Evolutionary conservation across 1,140 invertebrate species (phyloP).

Genomic region (Oedothorax gibbosus): DNA sequence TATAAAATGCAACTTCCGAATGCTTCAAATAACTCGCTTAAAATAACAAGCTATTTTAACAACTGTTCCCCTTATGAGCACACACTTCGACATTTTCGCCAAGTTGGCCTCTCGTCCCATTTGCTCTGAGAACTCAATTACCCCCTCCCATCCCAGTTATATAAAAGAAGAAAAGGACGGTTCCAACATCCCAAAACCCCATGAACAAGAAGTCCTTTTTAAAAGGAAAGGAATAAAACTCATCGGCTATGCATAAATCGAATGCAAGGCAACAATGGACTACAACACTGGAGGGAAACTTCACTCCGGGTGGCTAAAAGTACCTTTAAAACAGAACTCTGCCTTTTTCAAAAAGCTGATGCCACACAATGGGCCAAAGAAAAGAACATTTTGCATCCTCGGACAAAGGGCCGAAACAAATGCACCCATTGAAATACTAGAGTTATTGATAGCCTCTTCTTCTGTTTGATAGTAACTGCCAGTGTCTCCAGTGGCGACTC

Average conservation of each 20-base stretch:
- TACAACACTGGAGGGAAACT: conserved; percentile 16
- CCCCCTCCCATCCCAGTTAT: neutral
- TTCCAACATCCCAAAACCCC: neutral
- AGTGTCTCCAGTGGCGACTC: conserved; percentile 28
- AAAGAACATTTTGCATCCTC: neutral
- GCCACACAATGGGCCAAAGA: conserved; percentile 27
- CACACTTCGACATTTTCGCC: neutral
- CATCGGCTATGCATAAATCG: conserved; percentile 48
- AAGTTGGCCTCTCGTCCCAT: conserved; percentile 31
- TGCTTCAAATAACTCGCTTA: no score
- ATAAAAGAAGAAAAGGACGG: no score
- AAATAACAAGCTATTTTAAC: no score
- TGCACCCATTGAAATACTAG: conserved; percentile 51
- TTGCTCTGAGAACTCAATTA: conserved; percentile 46
- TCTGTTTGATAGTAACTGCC: neutral
- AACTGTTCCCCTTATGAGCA: no score
- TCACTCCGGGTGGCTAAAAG: conserved; percentile 41
- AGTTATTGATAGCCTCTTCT: conserved; percentile 43
- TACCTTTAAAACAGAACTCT: conserved; percentile 41
- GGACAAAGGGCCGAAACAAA: conserved; percentile 46
- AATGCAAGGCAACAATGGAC: neutral
- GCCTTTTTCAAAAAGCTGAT: conserved; percentile 37
- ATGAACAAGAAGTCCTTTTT: conserved; percentile 6
- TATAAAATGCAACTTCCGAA: no score
- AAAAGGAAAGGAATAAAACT: conserved; percentile 3